Percentiles rank a stretch among this genome's conserved stretches.
phyloP scores from a whole-genome alignment of 2,888 invertebrate species.

The Drosophila eohydei region DNA sequence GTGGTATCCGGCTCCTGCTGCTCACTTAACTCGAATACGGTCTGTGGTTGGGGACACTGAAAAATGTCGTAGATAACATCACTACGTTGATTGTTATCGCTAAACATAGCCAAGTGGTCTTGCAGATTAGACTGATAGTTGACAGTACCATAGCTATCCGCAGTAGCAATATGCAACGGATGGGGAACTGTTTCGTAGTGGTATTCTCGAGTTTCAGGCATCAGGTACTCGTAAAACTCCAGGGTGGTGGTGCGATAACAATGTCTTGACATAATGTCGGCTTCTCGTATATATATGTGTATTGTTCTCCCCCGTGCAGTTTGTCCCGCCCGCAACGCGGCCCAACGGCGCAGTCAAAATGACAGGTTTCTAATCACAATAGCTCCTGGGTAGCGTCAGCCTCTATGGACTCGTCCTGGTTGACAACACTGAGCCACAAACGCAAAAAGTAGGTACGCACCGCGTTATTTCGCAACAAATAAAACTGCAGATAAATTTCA shows the following conservation, averaged over 20 bases:
- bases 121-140: slow-evolving; percentile 66
- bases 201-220: slow-evolving; percentile 69
- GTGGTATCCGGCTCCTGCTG: slow-evolving; percentile 1
- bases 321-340: neutral
- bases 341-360: neutral
- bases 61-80: slow-evolving; percentile 29
- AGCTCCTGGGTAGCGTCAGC: slow-evolving; percentile 1
- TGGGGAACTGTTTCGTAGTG: slow-evolving; percentile 26
- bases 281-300: neutral
- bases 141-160: slow-evolving; percentile 57
- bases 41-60: slow-evolving; percentile 17
- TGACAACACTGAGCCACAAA: slow-evolving; percentile 70
- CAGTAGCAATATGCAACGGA: slow-evolving; percentile 18
- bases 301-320: neutral
- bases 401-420: slow-evolving; percentile 69
- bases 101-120: slow-evolving; percentile 51
- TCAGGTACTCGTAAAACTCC: slow-evolving; percentile 63
- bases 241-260: slow-evolving; percentile 46
- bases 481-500: slow-evolving; percentile 79
- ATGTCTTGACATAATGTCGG: slow-evolving; percentile 40
- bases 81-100: slow-evolving; percentile 8
- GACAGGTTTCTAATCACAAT: neutral
- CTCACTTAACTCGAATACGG: slow-evolving; percentile 10
- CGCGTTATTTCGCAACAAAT: slow-evolving; percentile 75
- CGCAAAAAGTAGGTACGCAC: slow-evolving; percentile 77